Conservation (phyloP, 2,113 vertebrate species). For the Stigmatopora nigra region DNA sequence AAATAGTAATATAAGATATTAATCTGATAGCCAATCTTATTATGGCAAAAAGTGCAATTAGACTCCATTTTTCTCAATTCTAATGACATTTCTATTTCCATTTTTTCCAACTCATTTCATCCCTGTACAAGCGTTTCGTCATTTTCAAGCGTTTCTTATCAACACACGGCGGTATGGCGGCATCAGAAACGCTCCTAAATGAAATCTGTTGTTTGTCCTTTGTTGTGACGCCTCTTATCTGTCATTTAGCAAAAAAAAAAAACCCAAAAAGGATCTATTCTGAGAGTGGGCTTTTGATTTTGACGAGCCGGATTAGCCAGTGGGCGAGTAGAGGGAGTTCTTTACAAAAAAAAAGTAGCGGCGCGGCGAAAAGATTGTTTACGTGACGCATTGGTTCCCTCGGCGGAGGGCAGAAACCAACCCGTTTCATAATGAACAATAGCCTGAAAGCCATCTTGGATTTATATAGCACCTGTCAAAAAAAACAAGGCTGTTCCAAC, state of each 20-base stretch:
- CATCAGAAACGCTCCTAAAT: neutral
- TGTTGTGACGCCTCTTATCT: neutral
- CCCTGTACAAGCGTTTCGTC: neutral
- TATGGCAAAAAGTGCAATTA: no score
- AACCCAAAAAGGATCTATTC: neutral
- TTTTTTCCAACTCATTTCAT: no score
- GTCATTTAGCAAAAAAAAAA: neutral
- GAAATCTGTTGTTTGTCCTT: slow-evolving; percentile 2
- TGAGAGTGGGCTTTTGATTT: slow-evolving; percentile 1
- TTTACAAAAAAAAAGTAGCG: slow-evolving; percentile 22
- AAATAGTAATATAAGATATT: no score
- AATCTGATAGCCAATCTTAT: no score
- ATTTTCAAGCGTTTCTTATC: slow-evolving; percentile 4
- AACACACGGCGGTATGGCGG: neutral
- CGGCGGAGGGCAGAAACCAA: slow-evolving; percentile 17
- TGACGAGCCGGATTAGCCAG: neutral
- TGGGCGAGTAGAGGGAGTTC: slow-evolving; percentile 20
- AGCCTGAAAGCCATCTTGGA: neutral
- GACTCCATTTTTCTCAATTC: no score
- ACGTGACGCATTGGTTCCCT: slow-evolving; percentile 27
- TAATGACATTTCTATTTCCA: no score
- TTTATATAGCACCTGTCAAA: neutral
- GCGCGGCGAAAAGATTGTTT: slow-evolving; percentile 16
- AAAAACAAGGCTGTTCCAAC: neutral
- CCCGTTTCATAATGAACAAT: neutral